These are phyloP conservation scores for Manis javanica DNA, from an alignment of 2,797 vertebrate genomes.

Conservation along the genomic window DNA sequence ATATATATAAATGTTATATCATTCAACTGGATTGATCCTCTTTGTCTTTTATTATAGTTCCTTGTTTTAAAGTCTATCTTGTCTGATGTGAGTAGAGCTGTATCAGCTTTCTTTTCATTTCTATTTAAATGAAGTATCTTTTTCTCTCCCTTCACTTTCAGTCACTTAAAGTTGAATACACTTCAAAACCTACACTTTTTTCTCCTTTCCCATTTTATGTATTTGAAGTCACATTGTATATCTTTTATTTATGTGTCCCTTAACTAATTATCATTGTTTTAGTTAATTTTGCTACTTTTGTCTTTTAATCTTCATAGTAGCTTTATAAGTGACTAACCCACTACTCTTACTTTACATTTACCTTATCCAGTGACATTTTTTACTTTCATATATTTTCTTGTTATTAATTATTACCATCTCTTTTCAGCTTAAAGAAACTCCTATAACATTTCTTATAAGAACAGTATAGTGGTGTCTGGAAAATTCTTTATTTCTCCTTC, in stretches of 20 bases:
- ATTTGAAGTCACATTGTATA: neutral
- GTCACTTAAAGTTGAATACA: neutral
- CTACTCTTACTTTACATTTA: neutral
- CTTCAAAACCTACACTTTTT: neutral
- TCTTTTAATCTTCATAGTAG: neutral
- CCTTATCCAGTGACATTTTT: neutral
- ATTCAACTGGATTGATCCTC: neutral
- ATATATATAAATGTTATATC: neutral
- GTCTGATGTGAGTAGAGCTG: neutral
- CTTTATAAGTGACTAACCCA: neutral
- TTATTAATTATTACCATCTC: neutral
- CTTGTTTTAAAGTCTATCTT: neutral
- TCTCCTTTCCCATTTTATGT: neutral
- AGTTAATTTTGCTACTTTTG: neutral
- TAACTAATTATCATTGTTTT: neutral
- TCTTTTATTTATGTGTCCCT: neutral
- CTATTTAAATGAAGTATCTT: neutral
- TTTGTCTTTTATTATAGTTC: neutral
- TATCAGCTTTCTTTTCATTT: neutral
- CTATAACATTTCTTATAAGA: neutral
- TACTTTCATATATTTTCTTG: neutral
- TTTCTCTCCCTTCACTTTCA: neutral
- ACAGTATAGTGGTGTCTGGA: neutral
- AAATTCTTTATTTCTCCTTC: neutral
- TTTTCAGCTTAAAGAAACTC: neutral